A percentile compares a stretch with the other conserved stretches of the same genome.
phyloP scores from a whole-genome alignment of 2,113 vertebrate species.

The Sciurus niger region DNA sequence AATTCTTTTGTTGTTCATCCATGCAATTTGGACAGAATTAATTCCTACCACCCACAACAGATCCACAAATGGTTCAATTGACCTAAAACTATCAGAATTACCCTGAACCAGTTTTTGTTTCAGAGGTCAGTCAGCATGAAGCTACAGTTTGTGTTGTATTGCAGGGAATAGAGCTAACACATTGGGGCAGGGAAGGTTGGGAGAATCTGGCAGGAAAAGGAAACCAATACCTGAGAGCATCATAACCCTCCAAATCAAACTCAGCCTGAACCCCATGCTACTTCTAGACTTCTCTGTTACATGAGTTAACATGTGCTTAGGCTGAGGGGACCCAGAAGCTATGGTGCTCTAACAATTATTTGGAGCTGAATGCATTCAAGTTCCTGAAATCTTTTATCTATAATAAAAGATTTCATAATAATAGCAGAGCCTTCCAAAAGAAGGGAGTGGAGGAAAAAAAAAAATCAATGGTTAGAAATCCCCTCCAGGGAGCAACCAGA shows the following conservation, averaged over 20 bases:
- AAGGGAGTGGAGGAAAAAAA: constrained; percentile 6
- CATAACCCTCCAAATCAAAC: constrained; percentile 48
- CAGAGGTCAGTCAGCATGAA: constrained; percentile 27
- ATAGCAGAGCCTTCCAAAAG: constrained; percentile 55
- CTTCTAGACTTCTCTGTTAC: constrained; percentile 19
- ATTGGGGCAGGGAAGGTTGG: neutral
- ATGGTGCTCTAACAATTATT: constrained; percentile 43
- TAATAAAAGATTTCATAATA: no score
- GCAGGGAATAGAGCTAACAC: neutral
- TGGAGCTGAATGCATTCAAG: constrained; percentile 49
- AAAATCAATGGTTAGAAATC: constrained; percentile 34
- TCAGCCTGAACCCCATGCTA: neutral
- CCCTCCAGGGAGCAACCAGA: constrained; percentile 8
- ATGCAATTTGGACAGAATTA: neutral
- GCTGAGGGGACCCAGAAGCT: constrained; percentile 30
- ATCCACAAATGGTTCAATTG: neutral
- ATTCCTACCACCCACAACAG: neutral
- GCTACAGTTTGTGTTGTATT: constrained; percentile 40
- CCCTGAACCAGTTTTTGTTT: constrained; percentile 46
- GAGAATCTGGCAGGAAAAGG: neutral
- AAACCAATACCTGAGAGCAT: constrained; percentile 17
- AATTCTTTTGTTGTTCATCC: neutral
- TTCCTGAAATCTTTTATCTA: neutral
- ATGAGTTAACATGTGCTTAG: neutral
- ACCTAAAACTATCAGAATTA: neutral